Conservation (phyloP, 2,888 invertebrate species). For the Caenorhabditis becei region DNA sequence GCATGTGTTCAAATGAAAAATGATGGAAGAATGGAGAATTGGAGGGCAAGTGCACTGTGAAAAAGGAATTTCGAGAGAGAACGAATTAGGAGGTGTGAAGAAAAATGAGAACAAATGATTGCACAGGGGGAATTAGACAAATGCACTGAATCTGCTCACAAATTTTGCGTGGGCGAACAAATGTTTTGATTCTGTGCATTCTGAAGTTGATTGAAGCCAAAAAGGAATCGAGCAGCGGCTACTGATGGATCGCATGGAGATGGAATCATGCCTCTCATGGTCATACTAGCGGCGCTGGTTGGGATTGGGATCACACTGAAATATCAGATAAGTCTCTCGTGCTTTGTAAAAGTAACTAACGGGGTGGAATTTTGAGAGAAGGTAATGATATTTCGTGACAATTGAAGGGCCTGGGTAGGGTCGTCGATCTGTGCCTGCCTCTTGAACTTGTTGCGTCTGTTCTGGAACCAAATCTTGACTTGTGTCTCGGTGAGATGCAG, state of each 20-base stretch:
- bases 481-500: constrained; percentile 79
- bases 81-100: constrained; percentile 8
- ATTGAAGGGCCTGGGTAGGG: constrained; percentile 56
- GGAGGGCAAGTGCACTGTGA: constrained; percentile 34
- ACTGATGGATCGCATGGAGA: constrained; percentile 49
- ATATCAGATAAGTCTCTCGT: neutral
- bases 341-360: constrained; percentile 22
- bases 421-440: constrained; percentile 71
- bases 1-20: constrained; percentile 5
- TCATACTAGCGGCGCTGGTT: constrained; percentile 26
- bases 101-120: constrained; percentile 7
- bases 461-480: constrained; percentile 81
- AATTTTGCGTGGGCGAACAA: constrained; percentile 36
- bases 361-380: constrained; percentile 22
- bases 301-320: constrained; percentile 38
- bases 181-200: constrained; percentile 14
- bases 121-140: constrained; percentile 37
- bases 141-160: constrained; percentile 2
- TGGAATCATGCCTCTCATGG: constrained; percentile 47
- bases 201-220: constrained; percentile 56
- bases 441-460: constrained; percentile 79
- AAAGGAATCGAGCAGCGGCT: constrained; percentile 65
- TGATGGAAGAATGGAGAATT: neutral
- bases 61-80: constrained; percentile 19
- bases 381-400: constrained; percentile 63